Base-by-base conservation (phyloP, 1,140 invertebrate genomes). In the Eumaeus atala region DNA sequence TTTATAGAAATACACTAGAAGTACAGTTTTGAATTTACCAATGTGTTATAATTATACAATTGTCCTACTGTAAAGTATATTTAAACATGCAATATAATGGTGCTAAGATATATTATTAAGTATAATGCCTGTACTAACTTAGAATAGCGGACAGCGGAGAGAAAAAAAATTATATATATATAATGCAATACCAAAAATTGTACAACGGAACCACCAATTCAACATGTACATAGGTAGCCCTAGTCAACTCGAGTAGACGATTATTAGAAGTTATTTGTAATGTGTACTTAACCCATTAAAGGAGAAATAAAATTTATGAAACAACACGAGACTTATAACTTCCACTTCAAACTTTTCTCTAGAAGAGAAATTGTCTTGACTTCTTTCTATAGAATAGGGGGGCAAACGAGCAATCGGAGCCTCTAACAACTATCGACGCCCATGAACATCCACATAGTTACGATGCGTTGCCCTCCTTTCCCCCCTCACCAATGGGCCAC, bases 111-210 rank as follows among this genome's bases (percentile, higher is more conserved):
- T 62, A 51, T 53, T 48, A 54, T 63, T 56, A 59, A 49, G 55
- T 28, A 55, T 55, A 60, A 48, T 59, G 48, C 33, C 33, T 37
- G 9, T 42, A 52, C 51, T 52, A 52, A 52, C 51, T 28, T 52
- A 52, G 51, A 37, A 54, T 62, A 60, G 51, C 52, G 16, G 40
- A n/a, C n/a, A n/a, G n/a, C n/a, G n/a, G n/a, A n/a, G n/a, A 44
- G 17, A 17, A 0, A 68, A 42, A 70, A 73, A 71, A 67, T 66
- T 72, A 72, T 72, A 71, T 67, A 65, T 44, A 44, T 72, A 62
- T 61, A 69, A 62, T 76, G 63, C 60, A 64, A 81, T 78, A 70
- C 80, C 80, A 84, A 84, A 84, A 78, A 82, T 73, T 44, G 58
- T 71, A 64, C 59, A 67, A 75, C 61, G 70, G 72, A 72, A 81